These are phyloP conservation scores for Tragelaphus buxtoni DNA, from an alignment of 2,113 vertebrate species.

Conservation along the genomic window DNA sequence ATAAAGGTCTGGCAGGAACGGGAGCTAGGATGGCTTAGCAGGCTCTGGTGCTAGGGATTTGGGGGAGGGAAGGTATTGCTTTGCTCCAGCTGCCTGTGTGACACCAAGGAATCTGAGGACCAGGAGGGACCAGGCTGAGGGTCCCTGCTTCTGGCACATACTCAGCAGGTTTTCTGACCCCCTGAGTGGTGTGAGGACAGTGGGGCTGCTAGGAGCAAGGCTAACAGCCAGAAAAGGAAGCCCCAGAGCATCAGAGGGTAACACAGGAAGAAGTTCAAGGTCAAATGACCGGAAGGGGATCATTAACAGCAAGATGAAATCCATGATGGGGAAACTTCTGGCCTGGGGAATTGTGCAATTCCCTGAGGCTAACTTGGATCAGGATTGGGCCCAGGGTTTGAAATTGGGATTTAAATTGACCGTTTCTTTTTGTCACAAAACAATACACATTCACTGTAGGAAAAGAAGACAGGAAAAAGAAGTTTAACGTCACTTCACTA, in stretches of 20 bases:
- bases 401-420: neutral
- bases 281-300: neutral
- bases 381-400: neutral
- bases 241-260: neutral
- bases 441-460: neutral
- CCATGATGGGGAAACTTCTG: neutral
- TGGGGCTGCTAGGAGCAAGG: neutral
- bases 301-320: neutral
- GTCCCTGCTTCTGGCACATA: neutral
- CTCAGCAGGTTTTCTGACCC: neutral
- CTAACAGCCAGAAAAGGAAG: neutral
- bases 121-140: neutral
- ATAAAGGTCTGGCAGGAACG: slow-evolving; percentile 68
- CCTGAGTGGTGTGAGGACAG: neutral
- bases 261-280: neutral
- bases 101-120: neutral
- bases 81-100: neutral
- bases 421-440: neutral
- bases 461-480: neutral
- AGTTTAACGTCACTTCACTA: neutral
- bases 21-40: neutral
- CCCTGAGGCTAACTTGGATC: neutral
- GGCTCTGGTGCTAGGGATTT: neutral
- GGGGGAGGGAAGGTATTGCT: neutral
- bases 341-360: neutral